Conservation (phyloP, 2,888 invertebrate species). For the Napeogenes inachia region DNA sequence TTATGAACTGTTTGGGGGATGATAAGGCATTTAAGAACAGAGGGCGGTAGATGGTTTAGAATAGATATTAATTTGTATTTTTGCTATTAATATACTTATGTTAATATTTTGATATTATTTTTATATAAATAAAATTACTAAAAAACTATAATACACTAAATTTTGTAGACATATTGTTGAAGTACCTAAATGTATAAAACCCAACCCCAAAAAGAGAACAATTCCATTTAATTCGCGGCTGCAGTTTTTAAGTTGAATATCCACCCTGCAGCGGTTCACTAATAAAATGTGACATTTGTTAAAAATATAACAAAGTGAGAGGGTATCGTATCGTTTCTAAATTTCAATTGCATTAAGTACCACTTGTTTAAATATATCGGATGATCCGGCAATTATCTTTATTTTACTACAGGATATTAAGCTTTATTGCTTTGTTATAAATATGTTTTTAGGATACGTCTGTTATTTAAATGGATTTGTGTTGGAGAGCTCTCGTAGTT, state of each 20-base stretch:
- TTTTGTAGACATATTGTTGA: background rate
- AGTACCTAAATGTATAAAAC: conserved; percentile 19
- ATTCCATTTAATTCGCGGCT: conserved; percentile 76
- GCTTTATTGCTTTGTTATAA: conserved; percentile 20
- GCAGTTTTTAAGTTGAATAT: conserved; percentile 72
- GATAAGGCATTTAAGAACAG: conserved; percentile 7
- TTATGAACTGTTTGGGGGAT: conserved; percentile 28
- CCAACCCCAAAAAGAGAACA: conserved; percentile 67
- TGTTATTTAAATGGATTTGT: conserved; percentile 24
- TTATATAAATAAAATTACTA: no score
- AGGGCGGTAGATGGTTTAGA: no score
- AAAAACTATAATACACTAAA: background rate
- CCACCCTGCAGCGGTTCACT: conserved; percentile 47
- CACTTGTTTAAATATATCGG: conserved; percentile 50
- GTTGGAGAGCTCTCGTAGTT: conserved; percentile 26
- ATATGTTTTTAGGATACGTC: conserved; percentile 17
- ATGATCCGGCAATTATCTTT: conserved; percentile 25
- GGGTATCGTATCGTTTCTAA: conserved; percentile 61
- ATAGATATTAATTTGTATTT: no score
- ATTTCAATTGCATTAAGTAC: conserved; percentile 68
- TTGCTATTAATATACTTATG: no score
- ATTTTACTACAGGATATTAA: conserved; percentile 24
- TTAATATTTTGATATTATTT: no score
- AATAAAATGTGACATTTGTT: conserved; percentile 74
- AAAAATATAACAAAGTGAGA: conserved; percentile 61